phyloP scores from a whole-genome alignment of 2,797 vertebrate genomes.

The Chrysocyon brachyurus region DNA sequence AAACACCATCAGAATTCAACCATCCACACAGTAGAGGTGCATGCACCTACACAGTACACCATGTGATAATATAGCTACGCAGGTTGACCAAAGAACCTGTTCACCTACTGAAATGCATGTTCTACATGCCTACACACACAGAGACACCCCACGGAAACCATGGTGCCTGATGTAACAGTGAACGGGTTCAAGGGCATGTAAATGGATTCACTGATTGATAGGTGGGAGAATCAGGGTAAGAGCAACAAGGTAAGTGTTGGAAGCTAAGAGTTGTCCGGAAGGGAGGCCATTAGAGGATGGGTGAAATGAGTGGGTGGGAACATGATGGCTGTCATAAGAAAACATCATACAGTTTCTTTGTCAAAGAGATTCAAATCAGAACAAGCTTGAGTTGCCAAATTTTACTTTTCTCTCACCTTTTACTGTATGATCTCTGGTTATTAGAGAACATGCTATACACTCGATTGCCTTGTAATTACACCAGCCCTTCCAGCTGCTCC shows the following conservation, averaged over 20 bases:
- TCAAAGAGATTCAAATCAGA: neutral
- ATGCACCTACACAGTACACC: neutral
- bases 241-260: neutral
- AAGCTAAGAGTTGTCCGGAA: neutral
- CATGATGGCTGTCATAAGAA: neutral
- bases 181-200: neutral
- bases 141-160: neutral
- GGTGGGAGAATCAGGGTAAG: neutral
- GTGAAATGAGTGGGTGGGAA: neutral
- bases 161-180: neutral
- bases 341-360: neutral
- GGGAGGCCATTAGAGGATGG: neutral
- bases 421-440: neutral
- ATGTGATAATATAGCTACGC: neutral
- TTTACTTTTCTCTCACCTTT: neutral
- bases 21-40: neutral
- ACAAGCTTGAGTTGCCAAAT: neutral
- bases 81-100: neutral
- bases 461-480: neutral
- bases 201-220: neutral
- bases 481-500: neutral
- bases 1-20: neutral
- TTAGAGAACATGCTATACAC: neutral
- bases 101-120: neutral
- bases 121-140: neutral